A percentile compares a stretch with the other conserved stretches of the same genome.
Conservation (phyloP, 2,888 invertebrate genomes). For the Rhodophaea formosa region DNA sequence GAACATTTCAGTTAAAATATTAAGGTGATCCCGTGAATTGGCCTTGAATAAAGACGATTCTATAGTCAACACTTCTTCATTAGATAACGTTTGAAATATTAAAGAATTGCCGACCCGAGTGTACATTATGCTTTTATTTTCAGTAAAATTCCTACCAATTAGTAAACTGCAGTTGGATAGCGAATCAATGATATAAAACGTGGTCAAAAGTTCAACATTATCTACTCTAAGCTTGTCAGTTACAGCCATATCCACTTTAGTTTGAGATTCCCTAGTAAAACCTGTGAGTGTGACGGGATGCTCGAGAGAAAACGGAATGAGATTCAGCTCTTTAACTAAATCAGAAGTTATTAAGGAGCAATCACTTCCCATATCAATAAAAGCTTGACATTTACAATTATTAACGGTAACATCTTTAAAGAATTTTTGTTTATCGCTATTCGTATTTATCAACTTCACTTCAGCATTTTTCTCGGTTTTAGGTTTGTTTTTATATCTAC, state of each 20-base stretch:
- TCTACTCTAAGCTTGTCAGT: constrained; percentile 22
- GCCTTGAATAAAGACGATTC: constrained; percentile 1
- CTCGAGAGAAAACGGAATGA: constrained; percentile 17
- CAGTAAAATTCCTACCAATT: constrained; percentile 31
- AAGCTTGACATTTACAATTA: constrained; percentile 21
- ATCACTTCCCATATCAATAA: too few relatives aligned
- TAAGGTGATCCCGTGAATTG: background rate
- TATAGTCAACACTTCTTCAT: background rate
- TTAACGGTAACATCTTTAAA: constrained; percentile 24
- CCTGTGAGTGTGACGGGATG: constrained; percentile 21
- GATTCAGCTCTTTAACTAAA: constrained; percentile 12
- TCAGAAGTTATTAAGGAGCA: constrained; percentile 25
- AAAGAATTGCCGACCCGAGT: constrained; percentile 22
- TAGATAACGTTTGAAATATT: constrained; percentile 13
- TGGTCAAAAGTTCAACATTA: constrained; percentile 8
- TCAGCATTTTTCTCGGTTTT: constrained; percentile 29
- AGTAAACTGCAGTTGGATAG: constrained; percentile 22
- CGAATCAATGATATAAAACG: background rate
- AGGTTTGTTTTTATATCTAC: constrained; percentile 24
- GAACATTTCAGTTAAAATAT: background rate
- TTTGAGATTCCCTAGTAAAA: constrained; percentile 21
- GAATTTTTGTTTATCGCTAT: constrained; percentile 25
- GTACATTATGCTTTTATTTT: constrained; percentile 28
- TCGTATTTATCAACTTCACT: constrained; percentile 25
- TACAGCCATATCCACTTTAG: constrained; percentile 20